These are phyloP conservation scores for Corapipo altera DNA, from an alignment of 2,113 vertebrate species.

Conservation along the genomic window DNA sequence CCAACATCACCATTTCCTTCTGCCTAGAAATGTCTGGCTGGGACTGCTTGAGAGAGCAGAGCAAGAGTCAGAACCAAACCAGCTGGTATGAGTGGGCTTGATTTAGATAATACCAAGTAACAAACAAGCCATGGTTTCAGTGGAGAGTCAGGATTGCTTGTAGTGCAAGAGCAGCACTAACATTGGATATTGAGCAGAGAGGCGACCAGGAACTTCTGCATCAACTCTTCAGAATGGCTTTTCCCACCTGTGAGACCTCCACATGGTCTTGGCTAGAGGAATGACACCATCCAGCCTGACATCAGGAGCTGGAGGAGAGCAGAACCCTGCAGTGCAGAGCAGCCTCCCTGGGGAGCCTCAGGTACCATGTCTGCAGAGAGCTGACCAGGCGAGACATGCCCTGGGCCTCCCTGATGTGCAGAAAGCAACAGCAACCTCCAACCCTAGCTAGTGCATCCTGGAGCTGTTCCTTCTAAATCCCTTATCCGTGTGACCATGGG, in stretches of 20 bases:
- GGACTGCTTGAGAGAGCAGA: neutral
- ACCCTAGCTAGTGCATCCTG: neutral
- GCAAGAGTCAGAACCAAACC: neutral
- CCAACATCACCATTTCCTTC: neutral
- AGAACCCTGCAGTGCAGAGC: neutral
- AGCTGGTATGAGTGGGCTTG: neutral
- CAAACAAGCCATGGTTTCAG: rapidly evolving
- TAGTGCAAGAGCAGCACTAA: neutral
- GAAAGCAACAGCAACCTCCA: neutral
- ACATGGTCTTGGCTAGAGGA: neutral
- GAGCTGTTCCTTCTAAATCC: neutral
- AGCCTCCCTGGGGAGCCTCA: neutral
- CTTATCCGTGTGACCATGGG: rapidly evolving
- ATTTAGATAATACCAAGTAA: neutral
- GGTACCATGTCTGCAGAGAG: neutral
- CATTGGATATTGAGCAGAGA: neutral
- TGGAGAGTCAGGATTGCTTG: neutral
- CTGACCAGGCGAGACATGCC: neutral
- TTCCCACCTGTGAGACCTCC: neutral
- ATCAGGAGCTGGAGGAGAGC: neutral
- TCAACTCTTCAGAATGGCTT: neutral
- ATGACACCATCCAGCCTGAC: rapidly evolving
- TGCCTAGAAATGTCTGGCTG: neutral
- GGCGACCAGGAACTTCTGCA: neutral
- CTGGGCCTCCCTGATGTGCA: neutral